Percentiles rank a stretch among this genome's conserved stretches.
phyloP scores from a whole-genome alignment of 2,113 vertebrate genomes.

The Lipotes vexillifer region DNA sequence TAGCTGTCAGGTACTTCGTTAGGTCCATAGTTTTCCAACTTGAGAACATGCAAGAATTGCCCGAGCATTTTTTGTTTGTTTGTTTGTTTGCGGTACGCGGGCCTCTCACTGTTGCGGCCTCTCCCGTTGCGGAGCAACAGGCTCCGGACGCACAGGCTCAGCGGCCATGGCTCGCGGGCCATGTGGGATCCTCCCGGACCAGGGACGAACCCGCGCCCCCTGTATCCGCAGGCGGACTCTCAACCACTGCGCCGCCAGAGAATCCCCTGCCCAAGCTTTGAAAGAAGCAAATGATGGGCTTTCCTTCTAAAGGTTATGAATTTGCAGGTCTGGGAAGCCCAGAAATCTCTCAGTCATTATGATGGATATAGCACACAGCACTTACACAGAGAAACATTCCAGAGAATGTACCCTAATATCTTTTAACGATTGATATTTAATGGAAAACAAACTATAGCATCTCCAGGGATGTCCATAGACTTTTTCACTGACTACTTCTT shows the following conservation, averaged over 20 bases:
- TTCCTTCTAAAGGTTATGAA: not conserved
- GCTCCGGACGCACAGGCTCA: accelerated
- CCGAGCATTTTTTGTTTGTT: too few relatives aligned
- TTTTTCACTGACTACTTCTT: not conserved
- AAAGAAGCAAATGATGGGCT: not conserved
- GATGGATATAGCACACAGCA: not conserved
- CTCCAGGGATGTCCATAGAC: not conserved
- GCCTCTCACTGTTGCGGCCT: too few relatives aligned
- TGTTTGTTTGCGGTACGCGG: too few relatives aligned
- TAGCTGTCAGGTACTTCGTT: too few relatives aligned
- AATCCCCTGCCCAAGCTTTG: not conserved
- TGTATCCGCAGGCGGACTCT: too few relatives aligned
- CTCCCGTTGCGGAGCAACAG: too few relatives aligned
- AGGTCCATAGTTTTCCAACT: not conserved
- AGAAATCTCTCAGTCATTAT: not conserved
- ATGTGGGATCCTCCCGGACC: too few relatives aligned
- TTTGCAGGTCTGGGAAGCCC: too few relatives aligned
- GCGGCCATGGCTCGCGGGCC: too few relatives aligned
- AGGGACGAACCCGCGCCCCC: too few relatives aligned
- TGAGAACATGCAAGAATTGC: not conserved
- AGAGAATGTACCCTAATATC: not conserved
- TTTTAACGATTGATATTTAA: not conserved
- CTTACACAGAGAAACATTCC: not conserved
- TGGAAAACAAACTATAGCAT: not conserved
- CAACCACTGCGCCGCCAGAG: too few relatives aligned